phyloP scores from a whole-genome alignment of 2,797 vertebrate genomes.

The Podargus strigoides region DNA sequence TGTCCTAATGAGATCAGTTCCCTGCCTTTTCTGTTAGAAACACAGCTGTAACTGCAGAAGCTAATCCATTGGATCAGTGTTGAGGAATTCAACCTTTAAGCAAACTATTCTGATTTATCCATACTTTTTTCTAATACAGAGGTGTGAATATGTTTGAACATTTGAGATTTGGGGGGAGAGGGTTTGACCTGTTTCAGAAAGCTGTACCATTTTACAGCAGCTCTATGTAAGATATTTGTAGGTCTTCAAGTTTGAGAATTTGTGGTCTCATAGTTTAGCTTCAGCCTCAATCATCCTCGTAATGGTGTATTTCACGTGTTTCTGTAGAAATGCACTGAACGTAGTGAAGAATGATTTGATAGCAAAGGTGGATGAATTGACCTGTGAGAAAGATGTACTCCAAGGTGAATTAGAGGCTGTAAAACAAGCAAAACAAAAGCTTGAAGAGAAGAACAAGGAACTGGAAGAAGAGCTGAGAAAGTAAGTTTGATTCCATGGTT shows the following conservation, averaged over 20 bases:
- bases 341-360: conserved; percentile 84
- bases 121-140: background rate
- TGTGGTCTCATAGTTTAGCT: no score
- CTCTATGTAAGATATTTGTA: background rate
- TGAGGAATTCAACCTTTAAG: background rate
- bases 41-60: background rate
- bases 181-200: background rate
- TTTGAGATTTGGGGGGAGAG: background rate
- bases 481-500: conserved; percentile 52
- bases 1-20: background rate
- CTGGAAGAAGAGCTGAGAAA: conserved; percentile 81
- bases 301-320: conserved; percentile 1
- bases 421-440: conserved; percentile 79
- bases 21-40: background rate
- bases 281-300: no score
- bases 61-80: background rate
- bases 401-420: conserved; percentile 78
- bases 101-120: background rate
- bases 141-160: background rate
- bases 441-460: conserved; percentile 81
- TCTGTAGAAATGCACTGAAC: conserved; percentile 79
- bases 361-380: conserved; percentile 80
- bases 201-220: background rate
- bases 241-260: background rate
- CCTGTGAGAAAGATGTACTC: conserved; percentile 79